phyloP scores from a whole-genome alignment of 2,888 invertebrate genomes.

The Nemotelus nigrinus region DNA sequence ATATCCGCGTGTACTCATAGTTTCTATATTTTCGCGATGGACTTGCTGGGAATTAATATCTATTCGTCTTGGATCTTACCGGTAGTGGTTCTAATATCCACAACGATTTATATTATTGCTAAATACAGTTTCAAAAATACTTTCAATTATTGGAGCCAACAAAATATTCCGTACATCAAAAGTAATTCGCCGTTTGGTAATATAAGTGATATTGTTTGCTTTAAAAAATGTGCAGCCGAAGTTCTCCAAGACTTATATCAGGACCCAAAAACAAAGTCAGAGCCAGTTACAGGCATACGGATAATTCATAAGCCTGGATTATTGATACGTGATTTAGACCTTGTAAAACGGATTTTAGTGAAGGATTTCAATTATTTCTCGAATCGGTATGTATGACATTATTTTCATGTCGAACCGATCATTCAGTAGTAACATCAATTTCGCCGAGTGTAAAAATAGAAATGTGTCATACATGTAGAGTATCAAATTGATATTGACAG shows the following conservation, averaged over 20 bases:
- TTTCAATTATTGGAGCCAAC: slow-evolving; percentile 59
- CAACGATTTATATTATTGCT: not conserved
- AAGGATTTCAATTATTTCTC: slow-evolving; percentile 65
- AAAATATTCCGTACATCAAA: slow-evolving; percentile 60
- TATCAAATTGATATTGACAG: no score
- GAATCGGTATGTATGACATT: slow-evolving; percentile 56
- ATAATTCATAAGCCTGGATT: slow-evolving; percentile 64
- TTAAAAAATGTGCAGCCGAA: slow-evolving; percentile 58
- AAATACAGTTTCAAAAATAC: not conserved
- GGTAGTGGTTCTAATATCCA: not conserved
- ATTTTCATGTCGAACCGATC: no score
- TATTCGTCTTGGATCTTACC: not conserved
- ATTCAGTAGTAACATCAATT: no score
- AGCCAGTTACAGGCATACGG: slow-evolving; percentile 62
- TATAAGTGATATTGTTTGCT: slow-evolving; percentile 58
- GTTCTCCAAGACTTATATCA: slow-evolving; percentile 62
- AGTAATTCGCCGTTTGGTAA: slow-evolving; percentile 65
- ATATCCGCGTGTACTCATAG: no score
- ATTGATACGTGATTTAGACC: slow-evolving; percentile 64
- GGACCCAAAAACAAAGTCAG: slow-evolving; percentile 54
- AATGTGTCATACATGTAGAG: no score
- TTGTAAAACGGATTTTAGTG: slow-evolving; percentile 65
- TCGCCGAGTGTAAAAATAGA: no score
- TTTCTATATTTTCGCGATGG: no score
- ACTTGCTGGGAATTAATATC: no score